A percentile compares a stretch with the other conserved stretches of the same genome.
Conservation (phyloP, 2,888 invertebrate species). For the Nebria salina region DNA sequence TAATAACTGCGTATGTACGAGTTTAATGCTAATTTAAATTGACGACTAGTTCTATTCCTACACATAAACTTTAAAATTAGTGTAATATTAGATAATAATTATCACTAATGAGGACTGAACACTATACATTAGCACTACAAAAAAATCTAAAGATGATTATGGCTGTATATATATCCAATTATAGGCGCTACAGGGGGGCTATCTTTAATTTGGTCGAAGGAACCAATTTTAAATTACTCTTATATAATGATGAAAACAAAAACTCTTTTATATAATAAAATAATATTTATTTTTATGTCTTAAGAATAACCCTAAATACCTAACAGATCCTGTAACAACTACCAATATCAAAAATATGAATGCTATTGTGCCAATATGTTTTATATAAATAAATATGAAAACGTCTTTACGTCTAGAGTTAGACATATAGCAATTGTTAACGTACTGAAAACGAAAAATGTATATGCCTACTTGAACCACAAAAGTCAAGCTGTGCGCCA, state of each 20-base stretch:
- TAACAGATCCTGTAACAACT: too few species aligned
- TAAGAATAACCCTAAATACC: too few species aligned
- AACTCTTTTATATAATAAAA: background rate
- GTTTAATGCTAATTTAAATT: background rate
- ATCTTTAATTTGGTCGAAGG: conserved; percentile 11
- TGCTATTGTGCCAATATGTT: too few species aligned
- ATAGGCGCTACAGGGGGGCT: background rate
- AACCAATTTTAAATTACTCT: conserved; percentile 10
- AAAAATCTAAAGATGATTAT: background rate
- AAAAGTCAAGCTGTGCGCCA: background rate
- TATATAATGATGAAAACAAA: conserved; percentile 10
- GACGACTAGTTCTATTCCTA: background rate
- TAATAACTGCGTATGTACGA: background rate
- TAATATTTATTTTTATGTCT: background rate
- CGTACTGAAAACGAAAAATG: too few species aligned
- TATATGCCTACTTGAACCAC: background rate
- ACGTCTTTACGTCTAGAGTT: too few species aligned
- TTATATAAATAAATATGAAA: too few species aligned
- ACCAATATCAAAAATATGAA: too few species aligned
- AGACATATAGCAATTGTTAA: too few species aligned
- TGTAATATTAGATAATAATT: conserved; percentile 27
- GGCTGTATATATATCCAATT: conserved; percentile 9
- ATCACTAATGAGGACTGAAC: conserved; percentile 24
- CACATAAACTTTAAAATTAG: conserved; percentile 15
- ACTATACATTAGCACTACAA: background rate